Conservation (phyloP, 2,113 vertebrate genomes). For the Hemiprocne comata region DNA sequence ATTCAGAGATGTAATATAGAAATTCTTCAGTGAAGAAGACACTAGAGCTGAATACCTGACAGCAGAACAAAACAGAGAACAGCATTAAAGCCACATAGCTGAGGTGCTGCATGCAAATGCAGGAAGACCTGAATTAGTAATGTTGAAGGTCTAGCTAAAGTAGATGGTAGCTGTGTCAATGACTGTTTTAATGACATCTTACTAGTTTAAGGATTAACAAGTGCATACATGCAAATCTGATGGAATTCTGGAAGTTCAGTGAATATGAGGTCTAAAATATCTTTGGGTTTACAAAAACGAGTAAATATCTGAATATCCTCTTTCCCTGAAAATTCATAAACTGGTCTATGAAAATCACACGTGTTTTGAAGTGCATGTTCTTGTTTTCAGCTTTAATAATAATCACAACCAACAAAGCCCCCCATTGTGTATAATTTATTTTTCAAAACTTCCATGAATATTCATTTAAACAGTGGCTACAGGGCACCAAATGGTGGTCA, state of each 20-base stretch:
- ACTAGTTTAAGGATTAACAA: constrained; percentile 13
- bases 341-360: not conserved
- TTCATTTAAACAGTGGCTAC: not conserved
- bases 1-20: constrained; percentile 52
- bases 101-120: constrained; percentile 52
- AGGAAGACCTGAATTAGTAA: constrained; percentile 55
- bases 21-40: constrained; percentile 65
- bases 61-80: constrained; percentile 70
- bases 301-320: not conserved
- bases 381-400: not conserved
- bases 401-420: not conserved
- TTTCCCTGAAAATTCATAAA: not conserved
- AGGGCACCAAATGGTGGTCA: not conserved
- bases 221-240: not conserved
- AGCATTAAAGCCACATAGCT: constrained; percentile 27
- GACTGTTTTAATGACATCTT: constrained; percentile 32
- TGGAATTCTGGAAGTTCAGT: constrained; percentile 34
- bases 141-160: constrained; percentile 26
- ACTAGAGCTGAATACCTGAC: constrained; percentile 59
- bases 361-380: not conserved
- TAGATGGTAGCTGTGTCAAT: constrained; percentile 9
- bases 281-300: not conserved
- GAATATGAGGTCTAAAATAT: not conserved
- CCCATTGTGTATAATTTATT: not conserved
- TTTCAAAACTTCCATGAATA: not conserved